Conservation (phyloP, 2,113 vertebrate genomes). For the Sisor rabdophorus region DNA sequence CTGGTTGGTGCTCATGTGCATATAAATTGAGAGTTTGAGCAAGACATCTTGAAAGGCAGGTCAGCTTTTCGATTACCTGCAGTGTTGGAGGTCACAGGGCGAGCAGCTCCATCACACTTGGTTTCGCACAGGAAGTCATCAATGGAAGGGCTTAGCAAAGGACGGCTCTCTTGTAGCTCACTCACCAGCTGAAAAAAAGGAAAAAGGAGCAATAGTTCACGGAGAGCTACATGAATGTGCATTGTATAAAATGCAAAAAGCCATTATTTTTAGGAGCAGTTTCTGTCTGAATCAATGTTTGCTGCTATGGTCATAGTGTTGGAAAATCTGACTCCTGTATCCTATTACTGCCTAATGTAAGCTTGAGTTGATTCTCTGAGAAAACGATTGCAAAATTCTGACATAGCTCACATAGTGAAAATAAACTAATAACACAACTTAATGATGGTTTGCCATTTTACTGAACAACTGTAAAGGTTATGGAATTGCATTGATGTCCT, state of each 20-base stretch:
- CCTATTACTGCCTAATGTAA: not conserved
- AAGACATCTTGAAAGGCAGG: not conserved
- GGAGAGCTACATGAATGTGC: slow-evolving; percentile 16
- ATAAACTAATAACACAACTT: slow-evolving; percentile 10
- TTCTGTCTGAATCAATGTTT: slow-evolving; percentile 22
- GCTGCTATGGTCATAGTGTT: not conserved
- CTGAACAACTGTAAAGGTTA: not conserved
- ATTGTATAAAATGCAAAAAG: not conserved
- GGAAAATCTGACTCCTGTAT: not conserved
- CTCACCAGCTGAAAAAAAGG: slow-evolving; percentile 89
- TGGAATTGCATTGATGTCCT: slow-evolving; percentile 19
- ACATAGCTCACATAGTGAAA: slow-evolving; percentile 15
- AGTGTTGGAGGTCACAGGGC: slow-evolving; percentile 93
- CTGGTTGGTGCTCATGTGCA: not conserved
- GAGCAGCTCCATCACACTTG: slow-evolving; percentile 86
- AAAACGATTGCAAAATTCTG: not conserved
- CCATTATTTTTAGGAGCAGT: not conserved
- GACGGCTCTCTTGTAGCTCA: slow-evolving; percentile 97
- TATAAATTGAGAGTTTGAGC: not conserved
- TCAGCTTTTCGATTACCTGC: slow-evolving; percentile 73
- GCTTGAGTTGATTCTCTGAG: not conserved
- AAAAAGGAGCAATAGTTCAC: slow-evolving; percentile 57
- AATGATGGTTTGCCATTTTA: slow-evolving; percentile 8
- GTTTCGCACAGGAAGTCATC: slow-evolving; percentile 98
- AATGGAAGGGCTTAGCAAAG: slow-evolving; percentile 95